Conservation (phyloP, 2,888 invertebrate species). For the Agrotis clavis region DNA sequence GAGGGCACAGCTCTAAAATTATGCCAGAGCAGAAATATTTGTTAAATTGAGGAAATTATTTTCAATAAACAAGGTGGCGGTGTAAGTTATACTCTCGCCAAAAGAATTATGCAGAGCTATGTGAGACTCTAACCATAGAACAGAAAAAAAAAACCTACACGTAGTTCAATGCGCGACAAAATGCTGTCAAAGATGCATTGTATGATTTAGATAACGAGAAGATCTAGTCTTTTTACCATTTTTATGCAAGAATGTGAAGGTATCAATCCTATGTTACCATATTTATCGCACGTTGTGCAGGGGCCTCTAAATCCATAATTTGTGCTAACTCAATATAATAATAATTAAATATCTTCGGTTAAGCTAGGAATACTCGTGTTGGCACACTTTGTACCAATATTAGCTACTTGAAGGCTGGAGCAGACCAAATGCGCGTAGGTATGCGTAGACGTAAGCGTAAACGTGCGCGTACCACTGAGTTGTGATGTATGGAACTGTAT, state of each 20-base stretch:
- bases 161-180: slow-evolving; percentile 17
- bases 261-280: neutral
- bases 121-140: neutral
- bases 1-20: neutral
- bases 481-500: too few species aligned
- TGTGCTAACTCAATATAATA: slow-evolving; percentile 33
- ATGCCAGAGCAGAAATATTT: too few species aligned
- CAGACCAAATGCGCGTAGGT: too few species aligned
- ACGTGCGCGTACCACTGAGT: too few species aligned
- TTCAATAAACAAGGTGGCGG: neutral
- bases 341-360: slow-evolving; percentile 44
- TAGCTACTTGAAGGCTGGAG: too few species aligned
- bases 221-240: neutral
- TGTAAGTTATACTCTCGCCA: neutral
- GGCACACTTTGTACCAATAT: slow-evolving; percentile 63
- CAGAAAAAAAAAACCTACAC: neutral
- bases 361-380: slow-evolving; percentile 66
- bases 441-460: too few species aligned
- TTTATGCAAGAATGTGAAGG: neutral
- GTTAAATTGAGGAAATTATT: too few species aligned
- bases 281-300: neutral
- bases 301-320: slow-evolving; percentile 17
- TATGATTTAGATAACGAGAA: neutral
- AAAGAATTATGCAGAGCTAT: neutral
- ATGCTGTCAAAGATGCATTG: neutral